Percentiles rank a stretch among this genome's conserved stretches.
phyloP scores from a whole-genome alignment of 2,797 vertebrate genomes.

The Megalops cyprinoides region DNA sequence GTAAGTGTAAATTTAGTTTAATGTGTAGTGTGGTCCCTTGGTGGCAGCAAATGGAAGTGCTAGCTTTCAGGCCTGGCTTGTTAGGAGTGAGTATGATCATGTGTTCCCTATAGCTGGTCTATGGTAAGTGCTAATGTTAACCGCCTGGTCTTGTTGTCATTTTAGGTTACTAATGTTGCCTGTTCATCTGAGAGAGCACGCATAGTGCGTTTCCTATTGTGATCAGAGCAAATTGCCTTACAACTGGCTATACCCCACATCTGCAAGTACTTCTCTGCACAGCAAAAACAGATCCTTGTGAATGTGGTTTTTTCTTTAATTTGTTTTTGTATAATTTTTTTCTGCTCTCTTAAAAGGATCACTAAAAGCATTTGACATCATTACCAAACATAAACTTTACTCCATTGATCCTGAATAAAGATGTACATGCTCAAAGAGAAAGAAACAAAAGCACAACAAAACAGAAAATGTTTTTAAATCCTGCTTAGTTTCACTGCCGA shows the following conservation, averaged over 20 bases:
- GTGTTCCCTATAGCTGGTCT: constrained; percentile 51
- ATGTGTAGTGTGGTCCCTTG: constrained; percentile 44
- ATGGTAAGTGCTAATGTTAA: constrained; percentile 51
- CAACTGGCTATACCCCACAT: neutral
- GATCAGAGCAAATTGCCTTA: constrained; percentile 8
- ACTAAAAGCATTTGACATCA: neutral
- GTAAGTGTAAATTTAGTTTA: constrained; percentile 41
- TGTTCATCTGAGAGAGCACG: neutral
- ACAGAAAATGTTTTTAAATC: neutral
- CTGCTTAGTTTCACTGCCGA: neutral
- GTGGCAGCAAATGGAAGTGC: neutral
- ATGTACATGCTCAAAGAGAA: no score
- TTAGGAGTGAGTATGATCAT: constrained; percentile 38
- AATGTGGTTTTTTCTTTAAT: constrained; percentile 1
- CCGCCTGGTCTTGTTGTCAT: constrained; percentile 31
- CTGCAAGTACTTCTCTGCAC: neutral
- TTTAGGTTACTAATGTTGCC: constrained; percentile 43
- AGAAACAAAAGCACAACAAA: constrained; percentile 2
- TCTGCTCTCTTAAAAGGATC: neutral
- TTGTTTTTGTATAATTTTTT: neutral
- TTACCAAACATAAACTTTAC: neutral
- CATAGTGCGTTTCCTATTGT: neutral
- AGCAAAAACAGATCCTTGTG: constrained; percentile 12
- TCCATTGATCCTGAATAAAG: neutral
- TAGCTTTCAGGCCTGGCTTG: constrained; percentile 38